These are phyloP conservation scores for Aradophagus sp. DNA, from an alignment of 1,140 invertebrate species.

Conservation along the genomic window DNA sequence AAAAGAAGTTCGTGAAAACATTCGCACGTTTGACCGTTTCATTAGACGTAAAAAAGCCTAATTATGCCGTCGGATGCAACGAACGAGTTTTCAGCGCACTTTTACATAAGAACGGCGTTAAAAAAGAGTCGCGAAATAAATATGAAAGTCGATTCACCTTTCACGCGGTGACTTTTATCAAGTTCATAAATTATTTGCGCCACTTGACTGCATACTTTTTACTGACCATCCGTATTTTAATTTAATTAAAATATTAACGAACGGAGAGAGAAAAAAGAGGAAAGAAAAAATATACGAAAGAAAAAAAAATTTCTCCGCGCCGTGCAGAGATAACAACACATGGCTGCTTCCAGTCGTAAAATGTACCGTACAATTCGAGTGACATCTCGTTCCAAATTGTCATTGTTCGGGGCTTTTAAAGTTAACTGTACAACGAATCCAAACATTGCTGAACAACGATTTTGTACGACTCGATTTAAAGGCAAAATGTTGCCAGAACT, in stretches of 20 bases:
- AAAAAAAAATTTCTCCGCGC: constrained; percentile 2
- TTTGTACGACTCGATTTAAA: too few relatives aligned
- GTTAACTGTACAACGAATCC: constrained; percentile 15
- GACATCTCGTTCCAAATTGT: constrained; percentile 6
- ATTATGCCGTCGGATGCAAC: constrained; percentile 13
- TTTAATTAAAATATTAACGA: constrained; percentile 25
- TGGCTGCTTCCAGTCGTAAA: too few relatives aligned
- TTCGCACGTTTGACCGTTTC: too few relatives aligned
- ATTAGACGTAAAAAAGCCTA: constrained; percentile 12
- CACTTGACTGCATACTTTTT: constrained; percentile 6
- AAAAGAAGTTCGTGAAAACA: too few relatives aligned
- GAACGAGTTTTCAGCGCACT: constrained; percentile 21
- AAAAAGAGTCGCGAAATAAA: constrained; percentile 40
- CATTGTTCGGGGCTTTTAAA: constrained; percentile 10
- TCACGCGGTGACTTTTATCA: constrained; percentile 38
- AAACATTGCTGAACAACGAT: neutral
- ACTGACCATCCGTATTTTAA: constrained; percentile 11
- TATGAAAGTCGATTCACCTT: constrained; percentile 50
- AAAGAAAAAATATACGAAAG: neutral
- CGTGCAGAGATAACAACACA: too few relatives aligned
- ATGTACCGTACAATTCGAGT: constrained; percentile 1
- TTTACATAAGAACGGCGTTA: constrained; percentile 24
- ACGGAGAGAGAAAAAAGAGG: too few relatives aligned
- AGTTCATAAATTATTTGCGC: constrained; percentile 38
- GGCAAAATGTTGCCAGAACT: too few relatives aligned